Evolutionary conservation across 2,113 vertebrate genomes (phyloP), one percentile per base, ranked within the genome.

Genomic region (Oplegnathus fasciatus): DNA sequence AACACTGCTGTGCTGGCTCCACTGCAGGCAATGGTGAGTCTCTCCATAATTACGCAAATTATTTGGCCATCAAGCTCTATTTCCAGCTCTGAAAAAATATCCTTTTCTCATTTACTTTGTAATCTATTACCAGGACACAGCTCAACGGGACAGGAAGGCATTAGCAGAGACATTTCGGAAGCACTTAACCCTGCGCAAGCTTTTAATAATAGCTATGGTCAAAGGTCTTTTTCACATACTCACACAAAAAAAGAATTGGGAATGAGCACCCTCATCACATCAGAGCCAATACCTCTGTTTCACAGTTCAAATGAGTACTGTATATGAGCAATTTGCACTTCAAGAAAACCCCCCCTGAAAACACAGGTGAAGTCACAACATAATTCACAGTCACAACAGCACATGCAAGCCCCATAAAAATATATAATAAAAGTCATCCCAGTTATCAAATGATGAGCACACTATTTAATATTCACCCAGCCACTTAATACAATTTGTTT

Each of bases 401-500:
- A 58, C 20, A 7, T 34, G 8, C 37, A 37, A 7, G n/a, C 11
- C 24, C 13, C 9, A 26, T 37, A n/a, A n/a, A n/a, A n/a, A n/a
- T n/a, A n/a, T n/a, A n/a, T 55, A 77, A 62, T 4, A 77, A 60
- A 72, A 67, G 44, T 42, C 78, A 83, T 80, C 76, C 66, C 24
- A 50, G 40, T 65, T 58, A 71, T 85, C 34, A 83, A 78, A 85
- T 82, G 81, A 89, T 61, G 50, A 84, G 66, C 40, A 37, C 48
- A 61, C 50, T 73, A 77, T 89, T 91, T 77, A 83, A 85, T 85
- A 90, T 92, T 85, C 80, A 75, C 54, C 37, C 58, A 44, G 71
- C 42, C 74, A 86, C 83, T 88, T 80, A 55, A 32, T 64, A 78
- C 46, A 65, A 89, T 91, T 87, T 85, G 83, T 83, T 87, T 88